Evolutionary conservation across 2,888 invertebrate genomes (phyloP).

Genomic region (Drosophila basisetae): DNA sequence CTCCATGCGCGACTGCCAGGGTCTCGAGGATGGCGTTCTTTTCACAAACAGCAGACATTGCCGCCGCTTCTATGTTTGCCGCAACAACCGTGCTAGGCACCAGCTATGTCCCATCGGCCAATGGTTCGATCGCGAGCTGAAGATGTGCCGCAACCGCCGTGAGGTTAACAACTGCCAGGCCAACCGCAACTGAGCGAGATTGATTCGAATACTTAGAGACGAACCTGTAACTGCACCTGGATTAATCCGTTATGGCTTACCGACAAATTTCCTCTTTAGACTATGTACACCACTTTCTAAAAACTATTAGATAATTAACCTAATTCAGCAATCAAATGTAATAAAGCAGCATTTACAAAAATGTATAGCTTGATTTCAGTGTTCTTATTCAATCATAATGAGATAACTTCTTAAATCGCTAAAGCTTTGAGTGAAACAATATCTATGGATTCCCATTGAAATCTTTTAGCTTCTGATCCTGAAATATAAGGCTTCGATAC

Average conservation of each 20-base stretch:
- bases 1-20: constrained; percentile 41
- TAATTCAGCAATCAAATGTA: constrained; percentile 41
- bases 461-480: not conserved
- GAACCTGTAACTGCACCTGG: constrained; percentile 14
- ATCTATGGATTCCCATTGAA: not conserved
- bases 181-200: constrained; percentile 41
- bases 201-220: not conserved
- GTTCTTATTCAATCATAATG: not conserved
- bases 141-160: constrained; percentile 39
- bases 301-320: constrained; percentile 1
- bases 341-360: constrained; percentile 54
- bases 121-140: constrained; percentile 57
- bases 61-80: constrained; percentile 58
- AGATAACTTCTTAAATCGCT: not conserved
- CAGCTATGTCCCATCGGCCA: constrained; percentile 51
- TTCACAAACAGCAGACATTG: constrained; percentile 56
- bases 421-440: not conserved
- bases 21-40: constrained; percentile 42
- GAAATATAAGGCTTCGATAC: not conserved
- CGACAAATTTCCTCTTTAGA: constrained; percentile 1
- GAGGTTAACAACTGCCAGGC: constrained; percentile 46
- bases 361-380: not conserved
- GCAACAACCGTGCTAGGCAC: constrained; percentile 45
- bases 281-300: constrained; percentile 24
- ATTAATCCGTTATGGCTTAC: constrained; percentile 11